phyloP scores from a whole-genome alignment of 2,113 vertebrate genomes.

The Neodontobutis hainanensis region DNA sequence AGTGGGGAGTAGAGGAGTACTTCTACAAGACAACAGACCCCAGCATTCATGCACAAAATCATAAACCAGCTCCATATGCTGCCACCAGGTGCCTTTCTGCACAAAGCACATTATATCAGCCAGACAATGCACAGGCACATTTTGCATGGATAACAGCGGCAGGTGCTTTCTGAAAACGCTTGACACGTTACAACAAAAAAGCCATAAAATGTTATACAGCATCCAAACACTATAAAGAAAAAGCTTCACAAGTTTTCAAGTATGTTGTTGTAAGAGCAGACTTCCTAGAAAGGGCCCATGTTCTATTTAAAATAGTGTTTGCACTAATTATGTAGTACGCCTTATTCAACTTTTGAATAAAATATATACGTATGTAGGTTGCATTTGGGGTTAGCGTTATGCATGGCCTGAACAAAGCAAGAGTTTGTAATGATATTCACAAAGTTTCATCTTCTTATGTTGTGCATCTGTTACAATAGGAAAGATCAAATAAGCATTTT shows the following conservation, averaged over 20 bases:
- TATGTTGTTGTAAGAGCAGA: not conserved
- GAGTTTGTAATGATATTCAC: not conserved
- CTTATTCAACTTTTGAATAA: too few relatives aligned
- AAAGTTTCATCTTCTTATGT: not conserved
- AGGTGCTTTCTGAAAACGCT: conserved; percentile 3
- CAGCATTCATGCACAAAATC: not conserved
- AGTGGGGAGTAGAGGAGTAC: not conserved
- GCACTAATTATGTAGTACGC: too few relatives aligned
- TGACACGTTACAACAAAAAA: conserved; percentile 5
- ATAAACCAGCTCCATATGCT: conserved; percentile 2
- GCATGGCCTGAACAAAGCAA: not conserved
- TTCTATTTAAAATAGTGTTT: not conserved
- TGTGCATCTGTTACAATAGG: not conserved
- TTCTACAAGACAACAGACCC: not conserved
- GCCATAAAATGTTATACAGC: not conserved
- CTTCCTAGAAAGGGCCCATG: not conserved
- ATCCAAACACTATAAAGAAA: not conserved
- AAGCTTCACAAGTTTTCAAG: not conserved
- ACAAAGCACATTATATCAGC: conserved; percentile 3
- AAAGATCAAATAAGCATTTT: not conserved
- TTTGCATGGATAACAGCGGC: conserved; percentile 5
- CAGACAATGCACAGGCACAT: not conserved
- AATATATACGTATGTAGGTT: too few relatives aligned
- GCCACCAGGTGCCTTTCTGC: not conserved
- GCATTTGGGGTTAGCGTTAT: too few relatives aligned